Conservation (phyloP, 1,140 invertebrate genomes). For the Trissolcus basalis region DNA sequence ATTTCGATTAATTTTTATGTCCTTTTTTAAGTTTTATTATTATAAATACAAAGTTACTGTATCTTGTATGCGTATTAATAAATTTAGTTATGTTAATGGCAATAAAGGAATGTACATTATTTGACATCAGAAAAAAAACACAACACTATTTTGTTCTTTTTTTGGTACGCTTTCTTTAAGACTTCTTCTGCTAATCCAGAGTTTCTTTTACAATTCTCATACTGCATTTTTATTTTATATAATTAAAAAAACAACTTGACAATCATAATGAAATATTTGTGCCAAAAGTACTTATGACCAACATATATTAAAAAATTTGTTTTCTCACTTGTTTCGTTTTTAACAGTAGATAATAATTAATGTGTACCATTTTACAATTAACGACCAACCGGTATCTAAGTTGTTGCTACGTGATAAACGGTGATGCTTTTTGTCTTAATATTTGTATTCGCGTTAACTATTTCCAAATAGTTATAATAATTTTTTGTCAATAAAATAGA, state of each 20-base stretch:
- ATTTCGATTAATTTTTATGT: constrained; percentile 56
- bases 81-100: constrained; percentile 59
- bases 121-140: constrained; percentile 27
- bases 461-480: neutral
- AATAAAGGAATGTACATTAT: constrained; percentile 60
- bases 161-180: neutral
- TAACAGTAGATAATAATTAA: too few relatives aligned
- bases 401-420: neutral
- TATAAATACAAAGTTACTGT: constrained; percentile 57
- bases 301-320: too few relatives aligned
- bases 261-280: too few relatives aligned
- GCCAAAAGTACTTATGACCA: too few relatives aligned
- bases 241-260: too few relatives aligned
- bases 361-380: neutral
- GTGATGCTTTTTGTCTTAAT: constrained; percentile 1
- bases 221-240: too few relatives aligned
- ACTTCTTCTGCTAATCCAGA: too few relatives aligned
- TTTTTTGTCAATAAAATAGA: too few relatives aligned
- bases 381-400: too few relatives aligned
- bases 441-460: neutral
- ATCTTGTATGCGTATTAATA: constrained; percentile 58
- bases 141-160: neutral
- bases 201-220: too few relatives aligned
- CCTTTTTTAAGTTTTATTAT: constrained; percentile 57
- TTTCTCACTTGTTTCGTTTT: too few relatives aligned